A percentile compares a stretch with the other conserved stretches of the same genome.
Conservation (phyloP, 2,113 vertebrate genomes). For the Ursus arctos region DNA sequence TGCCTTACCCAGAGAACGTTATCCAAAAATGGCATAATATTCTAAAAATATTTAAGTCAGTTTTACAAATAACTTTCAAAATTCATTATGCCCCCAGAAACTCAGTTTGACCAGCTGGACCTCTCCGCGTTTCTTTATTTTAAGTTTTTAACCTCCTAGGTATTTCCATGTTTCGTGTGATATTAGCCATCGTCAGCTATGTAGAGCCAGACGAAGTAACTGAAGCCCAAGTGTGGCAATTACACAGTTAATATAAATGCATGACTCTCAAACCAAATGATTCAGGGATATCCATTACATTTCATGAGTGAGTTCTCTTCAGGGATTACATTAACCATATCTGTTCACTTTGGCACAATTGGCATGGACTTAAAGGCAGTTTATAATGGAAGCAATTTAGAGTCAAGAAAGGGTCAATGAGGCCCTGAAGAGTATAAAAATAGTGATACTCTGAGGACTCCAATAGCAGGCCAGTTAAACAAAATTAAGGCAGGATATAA, state of each 20-base stretch:
- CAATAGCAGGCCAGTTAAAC: neutral
- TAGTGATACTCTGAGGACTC: neutral
- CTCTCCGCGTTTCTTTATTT: neutral
- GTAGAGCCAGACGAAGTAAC: neutral
- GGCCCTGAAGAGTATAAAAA: slow-evolving; percentile 39
- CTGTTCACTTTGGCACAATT: slow-evolving; percentile 49
- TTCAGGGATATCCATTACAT: neutral
- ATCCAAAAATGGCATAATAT: neutral
- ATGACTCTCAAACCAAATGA: neutral
- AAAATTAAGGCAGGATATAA: neutral
- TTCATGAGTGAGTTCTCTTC: neutral
- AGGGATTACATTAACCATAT: slow-evolving; percentile 4
- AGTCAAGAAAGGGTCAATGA: neutral
- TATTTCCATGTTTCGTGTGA: neutral
- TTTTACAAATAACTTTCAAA: slow-evolving; percentile 48
- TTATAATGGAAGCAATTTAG: slow-evolving; percentile 49
- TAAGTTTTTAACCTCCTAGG: neutral
- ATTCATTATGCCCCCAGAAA: slow-evolving; percentile 16
- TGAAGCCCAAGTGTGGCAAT: neutral
- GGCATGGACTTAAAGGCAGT: neutral
- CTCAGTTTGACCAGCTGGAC: neutral
- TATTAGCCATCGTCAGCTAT: neutral
- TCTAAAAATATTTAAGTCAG: slow-evolving; percentile 1
- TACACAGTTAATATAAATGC: neutral
- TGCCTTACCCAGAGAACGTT: neutral